Percentiles rank a stretch among this genome's conserved stretches.
Evolutionary conservation across 1,140 invertebrate species (phyloP).

Genomic region (Brachionus rubens): DNA sequence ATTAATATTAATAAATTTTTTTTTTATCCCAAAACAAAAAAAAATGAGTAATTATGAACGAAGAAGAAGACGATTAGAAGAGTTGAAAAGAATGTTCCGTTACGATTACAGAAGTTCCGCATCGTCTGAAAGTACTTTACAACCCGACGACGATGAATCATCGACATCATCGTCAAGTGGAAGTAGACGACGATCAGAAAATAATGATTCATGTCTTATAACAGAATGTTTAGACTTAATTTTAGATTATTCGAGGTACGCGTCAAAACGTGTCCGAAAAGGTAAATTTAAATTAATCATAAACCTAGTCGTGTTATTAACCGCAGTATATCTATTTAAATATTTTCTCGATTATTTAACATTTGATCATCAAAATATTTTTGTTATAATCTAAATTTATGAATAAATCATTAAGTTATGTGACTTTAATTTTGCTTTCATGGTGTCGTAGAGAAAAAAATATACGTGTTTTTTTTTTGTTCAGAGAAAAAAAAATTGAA

Average conservation of each 20-base stretch:
- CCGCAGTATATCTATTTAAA: not conserved
- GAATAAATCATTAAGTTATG: too few species aligned
- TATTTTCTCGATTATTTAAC: not conserved
- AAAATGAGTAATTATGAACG: conserved; percentile 26
- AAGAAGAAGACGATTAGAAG: not conserved
- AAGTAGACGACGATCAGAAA: too few species aligned
- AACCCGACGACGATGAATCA: not conserved
- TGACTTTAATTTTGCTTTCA: too few species aligned
- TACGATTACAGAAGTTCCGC: not conserved
- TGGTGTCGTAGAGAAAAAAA: too few species aligned
- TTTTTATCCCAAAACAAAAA: not conserved
- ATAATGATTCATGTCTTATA: too few species aligned
- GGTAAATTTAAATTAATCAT: not conserved
- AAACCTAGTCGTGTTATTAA: not conserved
- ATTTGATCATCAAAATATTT: not conserved
- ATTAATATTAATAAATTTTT: not conserved
- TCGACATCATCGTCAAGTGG: too few species aligned
- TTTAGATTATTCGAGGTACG: too few species aligned
- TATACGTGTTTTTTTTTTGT: too few species aligned
- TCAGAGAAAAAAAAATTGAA: too few species aligned
- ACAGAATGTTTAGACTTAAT: too few species aligned
- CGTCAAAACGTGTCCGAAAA: not conserved
- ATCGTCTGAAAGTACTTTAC: not conserved
- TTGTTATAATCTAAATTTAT: conserved; percentile 6
- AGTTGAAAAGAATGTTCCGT: not conserved